Base-by-base conservation (phyloP, 2,113 vertebrate genomes). In the Proteles cristata region DNA sequence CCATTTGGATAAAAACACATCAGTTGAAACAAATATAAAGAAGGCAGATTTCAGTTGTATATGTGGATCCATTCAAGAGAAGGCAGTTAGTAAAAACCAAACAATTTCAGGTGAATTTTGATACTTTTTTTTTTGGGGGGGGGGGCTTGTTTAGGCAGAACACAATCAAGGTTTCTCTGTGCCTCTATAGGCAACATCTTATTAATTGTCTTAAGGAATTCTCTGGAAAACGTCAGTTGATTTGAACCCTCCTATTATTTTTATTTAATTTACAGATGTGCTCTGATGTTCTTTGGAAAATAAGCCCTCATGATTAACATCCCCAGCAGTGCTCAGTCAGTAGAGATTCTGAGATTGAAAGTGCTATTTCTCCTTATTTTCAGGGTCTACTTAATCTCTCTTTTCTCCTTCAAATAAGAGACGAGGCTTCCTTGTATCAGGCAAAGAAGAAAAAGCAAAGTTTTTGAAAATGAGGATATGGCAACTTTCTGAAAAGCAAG, bases 191-290 rank as follows among this genome's bases (percentile, higher is more conserved):
- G 63, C 88, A 97, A 74, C 69, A 76, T 96, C 92, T 95, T 94
- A 88, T 89, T 97, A 96, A 97, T 96, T 93, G 85, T 96, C 84
- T 85, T 83, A 39, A 97, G 81, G 81, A 48, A 89, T 92, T 84
- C 93, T 95, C 96, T 95, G 65, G 43, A 71, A 97, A 97, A 97
- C 4, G 16, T 92, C 80, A 74, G 66, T 77, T 95, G 61, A 80
- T 86, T 96, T 85, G 91, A 93, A 86, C 43, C 39, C 53, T 97
- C 61, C 71, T 94, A 74, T 85, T 97, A 76, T 39, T 90, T 96
- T 93, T 93, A 92, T 95, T 98, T 87, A 96, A 84, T 90, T 98
- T 93, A 94, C 92, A 97, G 92, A 97, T 94, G 84, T 88, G 68
- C 83, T 87, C 68, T 93, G 86, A 94, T 93, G 53, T 65, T 48